phyloP scores from a whole-genome alignment of 2,888 invertebrate genomes.

The Drosophila maculinotata region DNA sequence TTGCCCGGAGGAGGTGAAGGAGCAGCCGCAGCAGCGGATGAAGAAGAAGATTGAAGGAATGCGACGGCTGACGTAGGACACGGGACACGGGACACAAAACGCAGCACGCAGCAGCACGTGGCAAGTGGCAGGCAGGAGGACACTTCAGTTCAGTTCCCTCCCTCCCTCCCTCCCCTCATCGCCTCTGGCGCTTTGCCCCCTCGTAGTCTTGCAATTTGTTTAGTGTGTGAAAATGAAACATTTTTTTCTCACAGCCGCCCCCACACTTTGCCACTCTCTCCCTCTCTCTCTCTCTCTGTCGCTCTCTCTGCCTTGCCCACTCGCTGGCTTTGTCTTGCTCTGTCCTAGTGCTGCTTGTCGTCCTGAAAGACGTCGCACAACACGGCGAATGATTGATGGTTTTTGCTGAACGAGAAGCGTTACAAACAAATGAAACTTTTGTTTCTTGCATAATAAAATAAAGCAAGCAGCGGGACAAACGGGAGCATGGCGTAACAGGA shows the following conservation, averaged over 20 bases:
- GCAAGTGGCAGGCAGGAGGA: conserved; percentile 37
- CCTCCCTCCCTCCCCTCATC: neutral
- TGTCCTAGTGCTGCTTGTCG: conserved; percentile 16
- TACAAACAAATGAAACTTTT: conserved; percentile 80
- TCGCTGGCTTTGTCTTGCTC: conserved; percentile 10
- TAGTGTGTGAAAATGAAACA: conserved; percentile 78
- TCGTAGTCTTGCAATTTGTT: conserved; percentile 74
- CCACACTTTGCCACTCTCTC: neutral
- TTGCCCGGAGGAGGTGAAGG: conserved; percentile 6
- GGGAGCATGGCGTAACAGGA: neutral
- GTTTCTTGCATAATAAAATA: conserved; percentile 80
- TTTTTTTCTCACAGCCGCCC: conserved; percentile 51
- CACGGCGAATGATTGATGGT: conserved; percentile 80
- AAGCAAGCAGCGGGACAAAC: conserved; percentile 31
- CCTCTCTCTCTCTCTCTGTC: neutral
- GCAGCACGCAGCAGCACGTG: conserved; percentile 34
- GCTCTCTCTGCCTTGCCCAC: neutral
- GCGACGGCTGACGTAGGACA: conserved; percentile 37
- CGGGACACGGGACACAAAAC: conserved; percentile 11
- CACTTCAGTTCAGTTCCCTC: conserved; percentile 20
- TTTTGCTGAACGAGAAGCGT: conserved; percentile 70
- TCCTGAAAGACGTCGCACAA: conserved; percentile 66
- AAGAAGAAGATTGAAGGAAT: conserved; percentile 40
- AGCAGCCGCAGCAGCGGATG: conserved; percentile 5
- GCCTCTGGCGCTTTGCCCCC: neutral